Evolutionary conservation across 2,797 vertebrate species (phyloP).

Genomic region (Balearica regulorum): DNA sequence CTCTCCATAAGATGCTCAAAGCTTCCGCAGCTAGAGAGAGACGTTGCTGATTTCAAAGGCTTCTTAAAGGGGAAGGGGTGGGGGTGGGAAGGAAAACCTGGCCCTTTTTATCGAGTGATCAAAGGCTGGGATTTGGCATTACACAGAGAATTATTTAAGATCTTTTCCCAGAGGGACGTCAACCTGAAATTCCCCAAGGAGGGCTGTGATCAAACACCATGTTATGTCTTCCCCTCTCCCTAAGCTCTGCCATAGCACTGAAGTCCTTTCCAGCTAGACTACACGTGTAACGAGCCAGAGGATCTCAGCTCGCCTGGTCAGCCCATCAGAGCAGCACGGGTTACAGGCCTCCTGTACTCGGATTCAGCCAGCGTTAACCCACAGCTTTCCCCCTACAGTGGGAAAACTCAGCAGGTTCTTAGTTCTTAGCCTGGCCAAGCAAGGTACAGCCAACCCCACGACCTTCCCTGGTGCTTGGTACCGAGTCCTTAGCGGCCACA

Average conservation of each 20-base stretch:
- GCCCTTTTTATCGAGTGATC: constrained; percentile 30
- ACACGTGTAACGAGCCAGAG: neutral
- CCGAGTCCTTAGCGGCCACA: neutral
- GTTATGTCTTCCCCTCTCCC: neutral
- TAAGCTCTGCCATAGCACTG: neutral
- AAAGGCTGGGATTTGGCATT: constrained; percentile 40
- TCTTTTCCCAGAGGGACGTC: neutral
- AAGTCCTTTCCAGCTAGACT: neutral
- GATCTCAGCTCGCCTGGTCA: neutral
- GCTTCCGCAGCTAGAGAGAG: neutral
- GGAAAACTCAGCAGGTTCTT: neutral
- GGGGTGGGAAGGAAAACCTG: neutral
- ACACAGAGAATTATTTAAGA: constrained; percentile 64
- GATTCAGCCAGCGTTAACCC: neutral
- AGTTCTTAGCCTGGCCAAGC: neutral
- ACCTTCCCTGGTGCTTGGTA: neutral
- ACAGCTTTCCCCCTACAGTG: neutral
- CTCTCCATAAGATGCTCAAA: neutral
- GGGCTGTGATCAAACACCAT: constrained; percentile 42
- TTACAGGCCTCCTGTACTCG: accelerated
- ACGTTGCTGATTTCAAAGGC: neutral
- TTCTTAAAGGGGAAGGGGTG: neutral
- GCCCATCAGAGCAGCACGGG: neutral
- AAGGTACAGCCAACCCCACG: neutral
- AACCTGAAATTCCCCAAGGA: constrained; percentile 26